Conservation (phyloP, 2,797 vertebrate genomes). For the Falco cherrug region DNA sequence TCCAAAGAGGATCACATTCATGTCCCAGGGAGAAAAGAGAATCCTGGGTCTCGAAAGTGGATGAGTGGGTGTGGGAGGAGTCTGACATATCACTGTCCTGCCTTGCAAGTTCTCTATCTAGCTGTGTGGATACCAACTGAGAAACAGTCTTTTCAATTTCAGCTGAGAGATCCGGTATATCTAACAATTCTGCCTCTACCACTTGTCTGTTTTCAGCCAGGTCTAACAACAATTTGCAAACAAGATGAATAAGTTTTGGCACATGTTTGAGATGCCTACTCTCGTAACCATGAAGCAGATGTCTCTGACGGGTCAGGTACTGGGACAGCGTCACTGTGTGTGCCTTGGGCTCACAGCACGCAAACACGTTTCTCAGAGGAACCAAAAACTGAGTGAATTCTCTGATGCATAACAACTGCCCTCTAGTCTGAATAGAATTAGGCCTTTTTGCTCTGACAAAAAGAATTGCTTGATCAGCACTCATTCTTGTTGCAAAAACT, state of each 20-base stretch:
- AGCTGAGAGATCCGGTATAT: conserved; percentile 85
- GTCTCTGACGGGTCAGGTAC: conserved; percentile 93
- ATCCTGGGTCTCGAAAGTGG: conserved; percentile 62
- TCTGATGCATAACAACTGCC: conserved; percentile 90
- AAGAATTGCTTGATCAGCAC: conserved; percentile 93
- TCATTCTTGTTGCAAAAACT: conserved; percentile 95
- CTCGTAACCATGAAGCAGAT: conserved; percentile 95
- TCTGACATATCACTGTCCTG: conserved; percentile 80
- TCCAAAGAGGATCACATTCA: conserved; percentile 85
- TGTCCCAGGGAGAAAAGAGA: conserved; percentile 75
- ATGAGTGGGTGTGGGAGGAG: conserved; percentile 14
- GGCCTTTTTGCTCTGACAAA: conserved; percentile 94
- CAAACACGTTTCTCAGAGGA: conserved; percentile 89
- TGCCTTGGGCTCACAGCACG: conserved; percentile 86
- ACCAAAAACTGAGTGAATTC: conserved; percentile 95
- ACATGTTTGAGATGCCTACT: conserved; percentile 92
- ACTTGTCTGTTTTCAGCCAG: conserved; percentile 88
- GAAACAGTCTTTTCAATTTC: conserved; percentile 94
- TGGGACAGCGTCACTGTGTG: conserved; percentile 88
- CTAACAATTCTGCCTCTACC: conserved; percentile 79
- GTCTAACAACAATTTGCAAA: conserved; percentile 88
- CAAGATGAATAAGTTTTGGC: conserved; percentile 92
- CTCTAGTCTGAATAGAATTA: conserved; percentile 95
- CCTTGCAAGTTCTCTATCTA: conserved; percentile 84
- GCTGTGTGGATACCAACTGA: conserved; percentile 83